Percentiles rank a stretch among this genome's conserved stretches.
Conservation (phyloP, 1,140 invertebrate genomes). For the Leptonema lineaticorne region DNA sequence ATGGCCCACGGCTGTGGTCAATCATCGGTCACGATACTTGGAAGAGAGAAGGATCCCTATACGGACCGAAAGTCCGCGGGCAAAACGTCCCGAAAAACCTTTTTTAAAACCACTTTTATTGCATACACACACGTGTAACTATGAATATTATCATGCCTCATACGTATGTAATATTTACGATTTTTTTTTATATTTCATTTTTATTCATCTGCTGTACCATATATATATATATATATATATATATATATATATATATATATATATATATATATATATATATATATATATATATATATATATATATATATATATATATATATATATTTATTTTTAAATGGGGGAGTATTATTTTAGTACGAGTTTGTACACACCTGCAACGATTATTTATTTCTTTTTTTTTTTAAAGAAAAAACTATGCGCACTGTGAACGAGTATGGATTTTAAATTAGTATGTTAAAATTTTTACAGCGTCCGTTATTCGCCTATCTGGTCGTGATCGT, state of each 20-base stretch:
- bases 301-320: no score
- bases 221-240: no score
- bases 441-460: no score
- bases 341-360: not conserved
- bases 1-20: constrained; percentile 23
- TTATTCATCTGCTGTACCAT: no score
- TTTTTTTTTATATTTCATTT: not conserved
- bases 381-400: not conserved
- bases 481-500: no score
- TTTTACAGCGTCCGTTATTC: no score
- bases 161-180: not conserved
- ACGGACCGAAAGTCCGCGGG: constrained; percentile 7
- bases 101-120: constrained; percentile 1
- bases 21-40: constrained; percentile 30
- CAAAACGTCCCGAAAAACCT: constrained; percentile 21
- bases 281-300: no score
- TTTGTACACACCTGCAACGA: constrained; percentile 3
- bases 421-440: no score
- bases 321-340: no score
- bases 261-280: no score
- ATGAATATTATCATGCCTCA: not conserved
- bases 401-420: no score
- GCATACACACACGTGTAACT: not conserved
- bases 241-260: no score
- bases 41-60: not conserved